Evolutionary conservation across 2,888 invertebrate genomes (phyloP), one percentile per base, ranked within the genome.

Genomic region (Euclidia mi): DNA sequence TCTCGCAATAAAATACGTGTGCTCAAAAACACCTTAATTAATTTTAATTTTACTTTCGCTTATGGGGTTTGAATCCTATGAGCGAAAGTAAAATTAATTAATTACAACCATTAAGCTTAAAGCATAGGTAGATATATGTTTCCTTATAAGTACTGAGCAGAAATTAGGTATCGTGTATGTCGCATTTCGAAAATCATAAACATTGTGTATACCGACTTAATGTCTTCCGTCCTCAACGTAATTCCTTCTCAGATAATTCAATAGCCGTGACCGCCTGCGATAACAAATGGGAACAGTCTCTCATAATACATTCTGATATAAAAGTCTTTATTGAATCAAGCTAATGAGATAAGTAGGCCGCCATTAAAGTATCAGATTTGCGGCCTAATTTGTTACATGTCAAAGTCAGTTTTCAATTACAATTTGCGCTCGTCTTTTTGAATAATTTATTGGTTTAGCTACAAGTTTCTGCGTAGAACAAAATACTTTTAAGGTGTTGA

Each of bases 281-380:
- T 15, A 10, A 28, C 11, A 44, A 38, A n/a, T 31, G 11, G 29
- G 10, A 40, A 20, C 29, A 4, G 7, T 35, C 28, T 12, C 11
- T 31, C 14, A 6, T 42, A n/a, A 15, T 47, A 18, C 25, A 49
- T 48, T 50, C n/a, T 18, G 14, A 6, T 18, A 44, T 18, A 34
- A 65, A 47, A 42, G 28, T n/a, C 14, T 25, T 15, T 14, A 37
- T 17, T 46, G 40, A 60, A 48, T 43, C 41, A 45, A 6, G 7
- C 15, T 6, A 55, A 60, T 65, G 34, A 51, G 38, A 44, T 42
- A 38, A 47, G 37, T 14, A 45, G 25, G 50, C 41, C 17, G n/a
- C 10, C n/a, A 50, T 40, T 32, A 44, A 57, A 43, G 9, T 4
- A 46, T 48, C 29, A 2, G 10, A 29, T 14, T 45, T 25, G 3